Evolutionary conservation across 2,888 invertebrate species (phyloP).

Genomic region (Drosophila longiperda): DNA sequence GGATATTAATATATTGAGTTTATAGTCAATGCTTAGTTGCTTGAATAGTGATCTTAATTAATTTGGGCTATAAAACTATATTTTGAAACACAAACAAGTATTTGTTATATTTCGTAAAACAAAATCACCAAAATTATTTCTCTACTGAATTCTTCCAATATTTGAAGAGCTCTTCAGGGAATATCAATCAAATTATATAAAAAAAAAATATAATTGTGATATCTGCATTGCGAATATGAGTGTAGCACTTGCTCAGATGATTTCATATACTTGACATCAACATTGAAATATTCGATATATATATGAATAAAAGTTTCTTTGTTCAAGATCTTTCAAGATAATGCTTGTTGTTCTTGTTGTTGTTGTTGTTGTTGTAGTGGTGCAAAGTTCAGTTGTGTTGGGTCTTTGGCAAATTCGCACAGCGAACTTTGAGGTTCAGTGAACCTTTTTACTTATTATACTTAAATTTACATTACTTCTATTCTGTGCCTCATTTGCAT

Average conservation of each 20-base stretch:
- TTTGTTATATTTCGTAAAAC: slow-evolving; percentile 1
- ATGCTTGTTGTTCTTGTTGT: slow-evolving; percentile 26
- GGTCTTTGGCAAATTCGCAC: slow-evolving; percentile 49
- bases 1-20: neutral
- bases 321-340: slow-evolving; percentile 30
- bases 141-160: neutral
- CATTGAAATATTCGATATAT: slow-evolving; percentile 2
- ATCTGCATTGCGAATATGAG: slow-evolving; percentile 2
- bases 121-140: slow-evolving; percentile 14
- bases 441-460: slow-evolving; percentile 55
- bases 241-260: slow-evolving; percentile 20
- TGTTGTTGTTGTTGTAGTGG: neutral
- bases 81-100: neutral
- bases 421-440: slow-evolving; percentile 60
- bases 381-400: slow-evolving; percentile 60
- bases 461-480: slow-evolving; percentile 39
- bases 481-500: slow-evolving; percentile 73
- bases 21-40: neutral
- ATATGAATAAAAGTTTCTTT: slow-evolving; percentile 13
- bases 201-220: slow-evolving; percentile 1
- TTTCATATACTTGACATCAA: slow-evolving; percentile 18
- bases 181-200: slow-evolving; percentile 36
- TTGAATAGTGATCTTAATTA: neutral
- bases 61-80: neutral
- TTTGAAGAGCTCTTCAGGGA: slow-evolving; percentile 20